phyloP scores from a whole-genome alignment of 1,140 invertebrate genomes.

The Diorhabda carinulata region DNA sequence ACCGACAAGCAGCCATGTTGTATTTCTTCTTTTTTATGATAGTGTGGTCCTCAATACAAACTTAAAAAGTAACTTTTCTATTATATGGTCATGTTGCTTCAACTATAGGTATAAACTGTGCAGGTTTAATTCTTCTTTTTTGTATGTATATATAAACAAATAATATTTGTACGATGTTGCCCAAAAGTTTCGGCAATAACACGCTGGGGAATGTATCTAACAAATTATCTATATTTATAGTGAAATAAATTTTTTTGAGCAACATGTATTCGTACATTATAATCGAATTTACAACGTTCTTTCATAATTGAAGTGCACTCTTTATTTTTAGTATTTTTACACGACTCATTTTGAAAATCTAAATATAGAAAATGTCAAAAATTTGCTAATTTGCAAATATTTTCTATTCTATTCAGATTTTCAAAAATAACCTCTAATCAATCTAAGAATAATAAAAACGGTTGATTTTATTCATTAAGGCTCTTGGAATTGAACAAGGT shows the following conservation, averaged over 20 bases:
- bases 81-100: not conserved
- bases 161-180: not conserved
- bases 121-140: not conserved
- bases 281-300: not conserved
- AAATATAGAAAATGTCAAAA: too few species aligned
- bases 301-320: not conserved
- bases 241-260: conserved; percentile 7
- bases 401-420: not conserved
- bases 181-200: not conserved
- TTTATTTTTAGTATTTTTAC: conserved; percentile 11
- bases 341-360: too few species aligned
- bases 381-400: not conserved
- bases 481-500: conserved; percentile 30
- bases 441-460: conserved; percentile 23
- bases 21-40: too few species aligned
- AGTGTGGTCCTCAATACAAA: too few species aligned
- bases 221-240: too few species aligned
- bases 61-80: not conserved
- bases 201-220: too few species aligned
- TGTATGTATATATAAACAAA: not conserved
- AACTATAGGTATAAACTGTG: not conserved
- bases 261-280: not conserved
- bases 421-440: not conserved
- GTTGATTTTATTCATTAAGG: conserved; percentile 27
- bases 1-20: too few species aligned